These are phyloP conservation scores for Acanthurus leucopareius DNA, from an alignment of 2,797 vertebrate genomes.

Conservation along the genomic window DNA sequence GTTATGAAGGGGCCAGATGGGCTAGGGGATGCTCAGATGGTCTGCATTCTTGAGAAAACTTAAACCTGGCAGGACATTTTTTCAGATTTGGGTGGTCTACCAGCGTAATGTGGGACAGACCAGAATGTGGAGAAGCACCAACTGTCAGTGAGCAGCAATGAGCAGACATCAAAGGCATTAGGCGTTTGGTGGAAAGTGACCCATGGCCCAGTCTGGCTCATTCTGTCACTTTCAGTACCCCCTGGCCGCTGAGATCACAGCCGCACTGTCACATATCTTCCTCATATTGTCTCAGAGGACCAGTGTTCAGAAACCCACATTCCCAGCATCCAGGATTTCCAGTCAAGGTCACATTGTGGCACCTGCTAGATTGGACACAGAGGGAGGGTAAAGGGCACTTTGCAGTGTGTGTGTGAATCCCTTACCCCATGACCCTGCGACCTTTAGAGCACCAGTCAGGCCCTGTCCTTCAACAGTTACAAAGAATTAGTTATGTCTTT, in stretches of 20 bases:
- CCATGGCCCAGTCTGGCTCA: conserved; percentile 58
- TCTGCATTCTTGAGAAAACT: conserved; percentile 79
- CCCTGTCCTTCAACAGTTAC: conserved; percentile 26
- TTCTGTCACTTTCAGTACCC: conserved; percentile 63
- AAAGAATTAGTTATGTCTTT: not conserved
- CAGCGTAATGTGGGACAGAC: conserved; percentile 56
- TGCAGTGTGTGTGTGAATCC: conserved; percentile 21
- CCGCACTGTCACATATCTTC: conserved; percentile 65
- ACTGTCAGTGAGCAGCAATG: conserved; percentile 70
- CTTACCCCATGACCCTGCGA: conserved; percentile 33
- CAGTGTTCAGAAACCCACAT: conserved; percentile 39
- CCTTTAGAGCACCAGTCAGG: conserved; percentile 38
- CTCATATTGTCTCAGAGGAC: conserved; percentile 68
- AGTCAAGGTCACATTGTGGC: conserved; percentile 58
- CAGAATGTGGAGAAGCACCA: conserved; percentile 67
- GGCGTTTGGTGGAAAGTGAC: conserved; percentile 66
- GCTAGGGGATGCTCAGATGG: conserved; percentile 62
- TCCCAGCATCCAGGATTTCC: conserved; percentile 55
- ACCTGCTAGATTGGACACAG: conserved; percentile 50
- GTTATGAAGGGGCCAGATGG: conserved; percentile 84
- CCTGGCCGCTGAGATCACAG: conserved; percentile 66
- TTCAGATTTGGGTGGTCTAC: conserved; percentile 81
- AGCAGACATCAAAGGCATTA: conserved; percentile 78
- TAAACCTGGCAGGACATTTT: conserved; percentile 76
- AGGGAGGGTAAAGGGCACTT: conserved; percentile 5